A percentile compares a stretch with the other conserved stretches of the same genome.
Conservation (phyloP, 2,888 invertebrate species). For the Caenorhabditis imperialis region DNA sequence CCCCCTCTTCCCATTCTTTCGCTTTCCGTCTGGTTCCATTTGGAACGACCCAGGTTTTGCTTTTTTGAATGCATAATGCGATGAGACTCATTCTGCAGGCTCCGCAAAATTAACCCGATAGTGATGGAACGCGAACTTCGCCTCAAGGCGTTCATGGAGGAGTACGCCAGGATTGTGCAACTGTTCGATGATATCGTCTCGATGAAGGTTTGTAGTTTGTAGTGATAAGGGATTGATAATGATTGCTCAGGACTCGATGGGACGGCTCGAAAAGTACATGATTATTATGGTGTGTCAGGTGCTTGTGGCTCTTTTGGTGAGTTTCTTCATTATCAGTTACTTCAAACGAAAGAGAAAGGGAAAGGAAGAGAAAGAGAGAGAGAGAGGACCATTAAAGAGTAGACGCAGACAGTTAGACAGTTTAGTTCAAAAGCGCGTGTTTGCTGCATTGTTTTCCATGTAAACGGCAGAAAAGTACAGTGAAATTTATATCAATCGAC, state of each 20-base stretch:
- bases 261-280: constrained; percentile 65
- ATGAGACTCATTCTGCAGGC: no score
- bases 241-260: constrained; percentile 57
- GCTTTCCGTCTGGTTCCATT: constrained; percentile 13
- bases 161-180: constrained; percentile 58
- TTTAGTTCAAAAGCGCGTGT: no score
- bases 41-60: constrained; percentile 22
- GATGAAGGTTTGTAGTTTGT: constrained; percentile 50
- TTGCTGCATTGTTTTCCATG: no score
- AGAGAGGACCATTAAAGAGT: no score
- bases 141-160: constrained; percentile 66
- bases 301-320: constrained; percentile 58
- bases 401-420: no score
- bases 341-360: no score
- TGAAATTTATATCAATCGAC: no score
- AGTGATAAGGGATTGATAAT: background rate
- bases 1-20: background rate
- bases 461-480: no score
- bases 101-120: constrained; percentile 28
- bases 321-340: no score
- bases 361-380: no score
- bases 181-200: constrained; percentile 64
- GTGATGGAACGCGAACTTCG: constrained; percentile 63
- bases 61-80: constrained; percentile 10
- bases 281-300: constrained; percentile 67